Conservation (phyloP, 2,113 vertebrate species). For the Strix uralensis region DNA sequence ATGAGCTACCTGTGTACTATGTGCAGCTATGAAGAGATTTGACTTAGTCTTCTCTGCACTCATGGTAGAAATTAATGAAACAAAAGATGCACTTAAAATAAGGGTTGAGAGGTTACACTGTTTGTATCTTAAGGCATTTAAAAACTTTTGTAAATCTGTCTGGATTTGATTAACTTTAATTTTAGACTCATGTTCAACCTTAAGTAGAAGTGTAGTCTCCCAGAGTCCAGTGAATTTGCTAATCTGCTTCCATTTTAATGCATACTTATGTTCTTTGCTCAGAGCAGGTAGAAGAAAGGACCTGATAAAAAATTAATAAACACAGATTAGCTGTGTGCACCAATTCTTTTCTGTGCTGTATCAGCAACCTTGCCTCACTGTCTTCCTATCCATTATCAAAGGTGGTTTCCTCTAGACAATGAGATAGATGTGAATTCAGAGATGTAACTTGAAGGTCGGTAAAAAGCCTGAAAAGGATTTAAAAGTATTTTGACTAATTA, state of each 20-base stretch:
- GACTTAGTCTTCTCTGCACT: neutral
- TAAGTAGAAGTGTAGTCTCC: constrained; percentile 14
- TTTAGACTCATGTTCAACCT: constrained; percentile 28
- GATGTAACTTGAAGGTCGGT: neutral
- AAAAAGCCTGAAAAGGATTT: neutral
- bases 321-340: constrained; percentile 11
- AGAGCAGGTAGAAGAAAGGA: neutral
- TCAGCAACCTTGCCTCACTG: neutral
- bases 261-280: constrained; percentile 9
- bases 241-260: constrained; percentile 40
- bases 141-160: constrained; percentile 14
- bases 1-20: neutral
- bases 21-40: neutral
- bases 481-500: neutral
- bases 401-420: neutral
- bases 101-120: constrained; percentile 11
- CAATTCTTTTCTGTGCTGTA: constrained; percentile 13
- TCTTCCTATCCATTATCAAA: neutral
- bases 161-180: constrained; percentile 49
- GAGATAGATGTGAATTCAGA: neutral
- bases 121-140: constrained; percentile 36
- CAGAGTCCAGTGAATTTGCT: neutral
- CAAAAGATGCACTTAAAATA: constrained; percentile 27
- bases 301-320: constrained; percentile 57
- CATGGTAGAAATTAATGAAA: constrained; percentile 15